Conservation (phyloP, 2,888 invertebrate genomes). For the Agonopterix heracliana region DNA sequence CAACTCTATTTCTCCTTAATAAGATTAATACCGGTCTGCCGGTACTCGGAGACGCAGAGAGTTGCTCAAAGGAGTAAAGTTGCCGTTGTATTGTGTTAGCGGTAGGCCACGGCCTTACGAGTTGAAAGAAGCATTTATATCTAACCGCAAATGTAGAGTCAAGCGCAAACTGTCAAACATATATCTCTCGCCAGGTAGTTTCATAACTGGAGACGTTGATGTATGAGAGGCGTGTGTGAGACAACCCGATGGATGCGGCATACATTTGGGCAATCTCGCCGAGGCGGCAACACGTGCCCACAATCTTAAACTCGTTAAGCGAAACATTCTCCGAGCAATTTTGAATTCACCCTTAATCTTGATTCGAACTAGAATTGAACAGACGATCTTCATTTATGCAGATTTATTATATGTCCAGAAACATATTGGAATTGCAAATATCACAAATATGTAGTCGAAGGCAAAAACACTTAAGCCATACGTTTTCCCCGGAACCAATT, state of each 20-base stretch:
- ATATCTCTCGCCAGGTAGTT: constrained; percentile 53
- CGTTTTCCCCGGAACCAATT: constrained; percentile 35
- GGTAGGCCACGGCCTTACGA: background rate
- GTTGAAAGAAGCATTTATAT: constrained; percentile 15
- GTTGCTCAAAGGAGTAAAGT: background rate
- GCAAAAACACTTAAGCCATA: constrained; percentile 31
- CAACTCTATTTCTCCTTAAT: constrained; percentile 36
- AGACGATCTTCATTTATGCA: constrained; percentile 35
- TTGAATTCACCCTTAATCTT: constrained; percentile 55
- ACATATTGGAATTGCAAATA: constrained; percentile 17
- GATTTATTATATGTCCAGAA: constrained; percentile 30
- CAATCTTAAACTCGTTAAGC: constrained; percentile 66
- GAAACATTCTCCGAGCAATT: constrained; percentile 53
- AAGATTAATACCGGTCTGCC: constrained; percentile 34
- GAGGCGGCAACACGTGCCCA: constrained; percentile 53
- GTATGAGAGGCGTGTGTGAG: constrained; percentile 39
- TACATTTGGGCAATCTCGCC: constrained; percentile 52
- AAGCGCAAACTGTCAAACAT: constrained; percentile 42
- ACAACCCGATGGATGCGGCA: constrained; percentile 1
- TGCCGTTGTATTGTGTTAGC: constrained; percentile 4
- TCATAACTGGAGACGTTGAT: constrained; percentile 62
- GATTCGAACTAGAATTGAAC: constrained; percentile 39
- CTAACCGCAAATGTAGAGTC: constrained; percentile 18
- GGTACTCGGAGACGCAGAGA: constrained; percentile 13
- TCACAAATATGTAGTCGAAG: constrained; percentile 6